Evolutionary conservation across 2,797 vertebrate species (phyloP), one percentile per base, ranked within the genome.

Genomic region (Salarias fasciatus): DNA sequence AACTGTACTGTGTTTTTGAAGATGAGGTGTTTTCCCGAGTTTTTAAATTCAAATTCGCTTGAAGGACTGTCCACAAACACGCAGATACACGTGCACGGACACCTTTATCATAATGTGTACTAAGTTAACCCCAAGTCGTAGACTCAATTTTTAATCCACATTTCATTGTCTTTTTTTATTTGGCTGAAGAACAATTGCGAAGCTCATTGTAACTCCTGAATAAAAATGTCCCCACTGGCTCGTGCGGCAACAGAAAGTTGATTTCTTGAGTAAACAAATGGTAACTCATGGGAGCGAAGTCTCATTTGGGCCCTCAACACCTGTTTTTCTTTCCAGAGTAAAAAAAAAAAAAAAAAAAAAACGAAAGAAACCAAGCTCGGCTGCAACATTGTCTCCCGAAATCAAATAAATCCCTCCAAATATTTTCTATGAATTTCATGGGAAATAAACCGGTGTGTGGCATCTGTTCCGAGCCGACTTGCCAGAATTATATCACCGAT

Each of bases 401-500:
- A 85, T 69, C 56, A 77, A 75, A 44, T 69, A 75, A 80, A 73
- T 78, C 57, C 72, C 62, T 61, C 65, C 58, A 70, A 84, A 70
- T 83, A 77, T 72, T 86, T 85, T 70, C 66, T 84, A 76, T 63
- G 37, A 81, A 62, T 79, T 48, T 6, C 48, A 72, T 59, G 63
- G 69, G 79, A 88, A 86, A 86, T 77, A 88, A 88, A 86, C 77
- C 68, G 72, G 71, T 81, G 73, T 47, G 41, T 31, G 71, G 83
- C 89, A 92, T 88, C 87, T 92, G 89, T 79, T 90, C 54, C 62
- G 56, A 74, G 76, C 77, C 68, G 52, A 79, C 80, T 81, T 65
- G 75, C 73, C 82, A 83, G 76, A 70, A 72, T 70, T 66, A 38
- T 75, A 74, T 83, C 76, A 58, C 65, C 65, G 69, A 74, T 75